Evolutionary conservation across 2,888 invertebrate species (phyloP).

Genomic region (Leptura quadrifasciata): DNA sequence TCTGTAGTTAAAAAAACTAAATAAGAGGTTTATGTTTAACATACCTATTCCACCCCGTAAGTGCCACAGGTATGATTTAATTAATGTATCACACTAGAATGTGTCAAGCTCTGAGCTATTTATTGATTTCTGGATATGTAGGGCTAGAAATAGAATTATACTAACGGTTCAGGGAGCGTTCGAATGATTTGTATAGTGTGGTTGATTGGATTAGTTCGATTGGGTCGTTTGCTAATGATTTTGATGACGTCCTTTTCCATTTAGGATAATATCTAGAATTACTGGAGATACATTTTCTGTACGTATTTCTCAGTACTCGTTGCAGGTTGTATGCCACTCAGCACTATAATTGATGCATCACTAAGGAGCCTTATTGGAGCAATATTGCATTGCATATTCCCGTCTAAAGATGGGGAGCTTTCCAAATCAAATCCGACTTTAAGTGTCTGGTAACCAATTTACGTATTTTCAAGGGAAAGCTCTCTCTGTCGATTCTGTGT

Average conservation of each 20-base stretch:
- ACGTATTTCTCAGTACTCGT: too few relatives aligned
- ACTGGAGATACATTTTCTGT: neutral
- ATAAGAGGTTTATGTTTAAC: neutral
- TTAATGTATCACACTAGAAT: constrained; percentile 37
- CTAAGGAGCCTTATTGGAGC: too few relatives aligned
- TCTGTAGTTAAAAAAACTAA: too few relatives aligned
- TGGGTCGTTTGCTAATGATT: constrained; percentile 2
- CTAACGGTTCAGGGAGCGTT: constrained; percentile 27
- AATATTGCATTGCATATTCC: too few relatives aligned
- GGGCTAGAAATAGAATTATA: constrained; percentile 33
- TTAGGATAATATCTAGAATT: neutral
- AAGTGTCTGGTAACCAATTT: too few relatives aligned
- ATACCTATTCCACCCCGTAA: neutral
- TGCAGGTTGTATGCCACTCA: too few relatives aligned
- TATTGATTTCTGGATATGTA: constrained; percentile 31
- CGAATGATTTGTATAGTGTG: neutral
- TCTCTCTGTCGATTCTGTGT: too few relatives aligned
- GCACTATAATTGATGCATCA: too few relatives aligned
- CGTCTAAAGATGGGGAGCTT: too few relatives aligned
- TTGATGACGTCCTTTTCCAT: neutral
- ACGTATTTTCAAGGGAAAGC: too few relatives aligned
- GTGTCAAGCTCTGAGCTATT: constrained; percentile 33
- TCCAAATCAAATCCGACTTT: too few relatives aligned
- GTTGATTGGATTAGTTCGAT: constrained; percentile 11
- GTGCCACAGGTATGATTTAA: constrained; percentile 8